Percentiles rank a stretch among this genome's conserved stretches.
Conservation (phyloP, 1,140 invertebrate genomes). For the Cydia strobilella region DNA sequence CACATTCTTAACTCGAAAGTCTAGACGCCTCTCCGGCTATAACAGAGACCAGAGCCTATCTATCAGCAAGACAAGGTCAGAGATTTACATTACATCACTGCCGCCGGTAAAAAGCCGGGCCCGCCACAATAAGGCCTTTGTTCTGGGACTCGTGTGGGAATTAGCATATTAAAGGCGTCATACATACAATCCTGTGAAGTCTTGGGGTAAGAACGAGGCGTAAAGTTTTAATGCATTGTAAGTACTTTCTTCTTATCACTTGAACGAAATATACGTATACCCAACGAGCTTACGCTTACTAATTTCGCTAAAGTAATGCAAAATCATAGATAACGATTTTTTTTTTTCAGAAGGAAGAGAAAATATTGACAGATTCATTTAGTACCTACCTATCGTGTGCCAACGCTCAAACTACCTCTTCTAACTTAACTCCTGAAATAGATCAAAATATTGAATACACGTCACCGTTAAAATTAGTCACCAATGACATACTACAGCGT, state of each 20-base stretch:
- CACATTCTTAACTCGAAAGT: not conserved
- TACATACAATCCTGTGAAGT: conserved; percentile 35
- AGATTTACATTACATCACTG: conserved; percentile 27
- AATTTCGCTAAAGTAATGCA: not conserved
- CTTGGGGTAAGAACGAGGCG: not conserved
- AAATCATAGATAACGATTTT: not conserved
- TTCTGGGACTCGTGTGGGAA: conserved; percentile 46
- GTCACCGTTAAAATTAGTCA: conserved; percentile 19
- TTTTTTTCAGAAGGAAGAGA: not conserved
- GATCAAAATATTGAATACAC: not conserved
- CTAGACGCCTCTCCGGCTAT: not conserved
- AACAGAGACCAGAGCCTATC: conserved; percentile 15
- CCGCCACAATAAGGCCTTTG: conserved; percentile 41
- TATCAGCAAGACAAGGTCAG: conserved; percentile 22
- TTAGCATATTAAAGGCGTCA: conserved; percentile 59
- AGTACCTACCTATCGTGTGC: not conserved
- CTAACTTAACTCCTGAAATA: no score
- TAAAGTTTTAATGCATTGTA: no score
- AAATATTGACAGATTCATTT: not conserved
- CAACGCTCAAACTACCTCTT: not conserved
- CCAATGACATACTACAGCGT: not conserved
- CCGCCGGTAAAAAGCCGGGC: conserved; percentile 23
- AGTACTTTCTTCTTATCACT: no score
- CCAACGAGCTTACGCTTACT: not conserved
- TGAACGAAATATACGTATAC: no score